Percentiles rank a stretch among this genome's conserved stretches.
Evolutionary conservation across 2,113 vertebrate species (phyloP).

Genomic region (Penelope pileata): DNA sequence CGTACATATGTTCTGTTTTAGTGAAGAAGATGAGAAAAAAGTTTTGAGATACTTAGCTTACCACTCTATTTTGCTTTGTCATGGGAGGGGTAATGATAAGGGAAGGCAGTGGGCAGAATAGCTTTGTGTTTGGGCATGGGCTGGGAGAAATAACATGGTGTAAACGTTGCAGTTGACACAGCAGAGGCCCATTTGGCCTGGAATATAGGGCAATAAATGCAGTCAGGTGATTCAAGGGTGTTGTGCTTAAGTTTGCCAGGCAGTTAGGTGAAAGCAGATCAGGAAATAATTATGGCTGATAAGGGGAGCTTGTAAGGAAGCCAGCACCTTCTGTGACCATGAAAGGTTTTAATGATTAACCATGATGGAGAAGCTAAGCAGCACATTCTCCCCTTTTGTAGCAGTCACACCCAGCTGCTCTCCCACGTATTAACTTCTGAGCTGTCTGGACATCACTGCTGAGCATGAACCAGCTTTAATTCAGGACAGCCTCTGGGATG

Average conservation of each 20-base stretch:
- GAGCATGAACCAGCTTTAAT: background rate
- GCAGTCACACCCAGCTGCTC: background rate
- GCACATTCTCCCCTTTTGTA: background rate
- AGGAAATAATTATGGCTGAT: constrained; percentile 63
- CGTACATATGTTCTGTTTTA: background rate
- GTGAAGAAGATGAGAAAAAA: background rate
- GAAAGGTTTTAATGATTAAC: constrained; percentile 59
- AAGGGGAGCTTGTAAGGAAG: constrained; percentile 29
- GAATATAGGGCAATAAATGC: constrained; percentile 53
- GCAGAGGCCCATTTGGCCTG: constrained; percentile 35
- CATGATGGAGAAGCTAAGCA: background rate
- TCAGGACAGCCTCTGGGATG: background rate
- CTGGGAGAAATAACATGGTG: background rate
- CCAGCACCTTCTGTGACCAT: constrained; percentile 34
- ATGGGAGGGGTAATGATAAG: background rate
- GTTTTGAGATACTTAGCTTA: background rate
- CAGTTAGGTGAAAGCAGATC: constrained; percentile 19
- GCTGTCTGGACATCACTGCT: background rate
- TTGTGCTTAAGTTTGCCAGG: background rate
- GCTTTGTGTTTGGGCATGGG: background rate
- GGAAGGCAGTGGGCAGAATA: background rate
- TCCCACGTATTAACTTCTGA: background rate
- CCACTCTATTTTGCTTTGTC: background rate
- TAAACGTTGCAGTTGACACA: constrained; percentile 47
- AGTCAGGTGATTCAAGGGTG: constrained; percentile 56